Evolutionary conservation across 1,140 invertebrate species (phyloP), one percentile per base, ranked within the genome.

Genomic region (Oedothorax gibbosus): DNA sequence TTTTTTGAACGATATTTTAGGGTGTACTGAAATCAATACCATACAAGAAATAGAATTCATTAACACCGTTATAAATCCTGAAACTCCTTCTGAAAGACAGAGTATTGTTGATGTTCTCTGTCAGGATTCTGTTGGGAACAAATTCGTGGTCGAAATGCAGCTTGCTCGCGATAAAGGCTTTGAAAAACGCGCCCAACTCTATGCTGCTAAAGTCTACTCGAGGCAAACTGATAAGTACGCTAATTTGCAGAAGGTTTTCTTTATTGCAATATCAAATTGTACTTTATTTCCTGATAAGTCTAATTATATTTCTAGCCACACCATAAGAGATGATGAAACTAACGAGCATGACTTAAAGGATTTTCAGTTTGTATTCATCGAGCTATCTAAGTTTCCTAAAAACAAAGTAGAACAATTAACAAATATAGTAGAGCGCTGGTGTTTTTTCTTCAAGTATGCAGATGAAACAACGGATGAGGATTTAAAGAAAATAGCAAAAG

Each of bases 111-210:
- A 65, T 65, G 64, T 65, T 65, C 64, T 65, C 64, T 65, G 64
- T 10, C 8, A 65, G 8, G n/a, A 65, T 7, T 7, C 18, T 68
- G 64, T 5, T 51, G 76, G 56, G 60, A n/a, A 62, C 9, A 7
- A 11, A 78, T 11, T 20, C 4, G 64, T 78, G 60, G 5, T 5
- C 18, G 76, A 78, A n/a, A 78, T 78, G 76, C 76, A 78, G n/a
- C 54, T 78, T 20, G 76, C 76, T n/a, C 66, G 68, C 66, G 68
- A 60, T 8, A 80, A 8, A 54, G 78, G 78, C 49, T 80, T 80
- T 35, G 78, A 69, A 71, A 80, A 80, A 80, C 78, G 78, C 68
- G 78, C 62, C n/a, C 78, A 69, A 51, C 51, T 18, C 62, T 69
- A 50, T 78, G 35, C 35, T 73, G 5, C 71, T 53, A 18, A n/a